A percentile compares a stretch with the other conserved stretches of the same genome.
Conservation (phyloP, 2,888 invertebrate species). For the Azorinus chamasolen region DNA sequence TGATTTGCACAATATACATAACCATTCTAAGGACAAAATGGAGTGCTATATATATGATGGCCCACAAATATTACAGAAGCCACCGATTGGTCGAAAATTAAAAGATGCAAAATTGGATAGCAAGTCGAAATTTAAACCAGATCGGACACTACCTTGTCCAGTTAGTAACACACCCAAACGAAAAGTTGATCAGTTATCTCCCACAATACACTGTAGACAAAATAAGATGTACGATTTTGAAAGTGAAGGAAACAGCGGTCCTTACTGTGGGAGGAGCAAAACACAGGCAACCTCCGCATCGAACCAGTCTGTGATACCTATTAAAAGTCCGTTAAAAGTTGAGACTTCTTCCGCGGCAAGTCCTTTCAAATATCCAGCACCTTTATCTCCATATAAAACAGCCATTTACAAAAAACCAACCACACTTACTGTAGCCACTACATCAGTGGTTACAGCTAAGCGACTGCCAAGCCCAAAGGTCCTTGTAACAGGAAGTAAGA, state of each 20-base stretch:
- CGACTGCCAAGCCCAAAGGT: slow-evolving; percentile 77
- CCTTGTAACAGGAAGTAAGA: slow-evolving; percentile 69
- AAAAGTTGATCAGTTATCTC: slow-evolving; percentile 55
- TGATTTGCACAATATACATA: background rate
- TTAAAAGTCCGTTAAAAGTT: no score
- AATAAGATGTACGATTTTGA: no score
- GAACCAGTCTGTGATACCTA: no score
- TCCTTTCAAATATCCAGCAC: slow-evolving; percentile 12
- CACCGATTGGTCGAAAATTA: slow-evolving; percentile 45
- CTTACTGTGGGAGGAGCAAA: no score
- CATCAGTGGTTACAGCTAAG: slow-evolving; percentile 44
- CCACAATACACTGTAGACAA: slow-evolving; percentile 32
- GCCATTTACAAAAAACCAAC: slow-evolving; percentile 41
- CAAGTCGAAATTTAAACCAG: slow-evolving; percentile 23
- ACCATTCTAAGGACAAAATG: slow-evolving; percentile 3
- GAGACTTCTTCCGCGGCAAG: background rate
- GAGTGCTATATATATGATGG: background rate
- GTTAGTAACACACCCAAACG: slow-evolving; percentile 44
- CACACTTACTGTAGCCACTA: slow-evolving; percentile 29
- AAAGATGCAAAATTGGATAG: slow-evolving; percentile 23
- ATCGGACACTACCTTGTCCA: slow-evolving; percentile 29
- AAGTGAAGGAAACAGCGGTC: no score
- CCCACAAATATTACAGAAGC: slow-evolving; percentile 24
- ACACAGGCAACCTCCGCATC: no score
- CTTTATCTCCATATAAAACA: slow-evolving; percentile 32